Percentiles rank a stretch among this genome's conserved stretches.
phyloP scores from a whole-genome alignment of 2,113 vertebrate species.

The Pachypanchax playfairii region DNA sequence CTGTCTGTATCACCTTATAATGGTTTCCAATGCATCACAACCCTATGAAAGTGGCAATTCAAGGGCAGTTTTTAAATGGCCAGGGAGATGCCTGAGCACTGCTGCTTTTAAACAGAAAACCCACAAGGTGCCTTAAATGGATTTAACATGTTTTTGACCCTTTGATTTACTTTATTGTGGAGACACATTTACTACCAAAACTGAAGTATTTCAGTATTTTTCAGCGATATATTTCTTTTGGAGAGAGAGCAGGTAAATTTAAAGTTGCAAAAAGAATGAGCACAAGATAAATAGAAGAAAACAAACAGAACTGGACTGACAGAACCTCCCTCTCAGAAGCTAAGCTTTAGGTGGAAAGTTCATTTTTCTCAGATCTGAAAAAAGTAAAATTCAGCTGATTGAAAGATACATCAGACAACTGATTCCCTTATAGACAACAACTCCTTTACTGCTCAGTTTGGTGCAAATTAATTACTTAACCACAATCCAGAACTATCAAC shows the following conservation, averaged over 20 bases:
- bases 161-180: constrained; percentile 33
- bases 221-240: constrained; percentile 38
- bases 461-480: constrained; percentile 4
- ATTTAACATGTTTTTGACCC: constrained; percentile 54
- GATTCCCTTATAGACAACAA: neutral
- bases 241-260: constrained; percentile 24
- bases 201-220: constrained; percentile 34
- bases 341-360: constrained; percentile 9
- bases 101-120: constrained; percentile 21
- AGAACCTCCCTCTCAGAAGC: constrained; percentile 4
- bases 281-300: constrained; percentile 17
- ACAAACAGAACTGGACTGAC: constrained; percentile 1
- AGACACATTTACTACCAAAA: constrained; percentile 47
- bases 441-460: neutral
- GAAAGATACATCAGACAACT: neutral
- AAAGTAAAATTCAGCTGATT: constrained; percentile 13
- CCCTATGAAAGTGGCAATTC: constrained; percentile 36
- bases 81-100: constrained; percentile 19
- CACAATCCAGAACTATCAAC: constrained; percentile 16
- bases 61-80: constrained; percentile 23
- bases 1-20: constrained; percentile 45
- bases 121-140: constrained; percentile 45
- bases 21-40: constrained; percentile 51
- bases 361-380: constrained; percentile 35
- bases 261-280: constrained; percentile 26